These are phyloP conservation scores for Brotula barbata DNA, from an alignment of 2,797 vertebrate genomes.

Conservation along the genomic window DNA sequence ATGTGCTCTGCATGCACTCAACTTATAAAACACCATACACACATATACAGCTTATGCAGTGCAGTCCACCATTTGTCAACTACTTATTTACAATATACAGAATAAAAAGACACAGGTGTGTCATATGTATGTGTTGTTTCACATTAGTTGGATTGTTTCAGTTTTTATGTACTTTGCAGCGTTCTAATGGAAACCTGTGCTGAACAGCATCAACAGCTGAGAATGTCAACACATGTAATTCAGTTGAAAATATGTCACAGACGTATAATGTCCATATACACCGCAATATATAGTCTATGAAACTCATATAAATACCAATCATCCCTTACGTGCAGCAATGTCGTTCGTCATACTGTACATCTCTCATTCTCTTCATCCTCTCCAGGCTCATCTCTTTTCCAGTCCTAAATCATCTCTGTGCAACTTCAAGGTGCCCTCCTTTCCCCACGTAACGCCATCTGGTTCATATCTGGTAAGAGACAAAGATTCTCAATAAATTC, in stretches of 20 bases:
- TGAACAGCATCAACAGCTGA: slow-evolving; percentile 3
- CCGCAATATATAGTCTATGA: not conserved
- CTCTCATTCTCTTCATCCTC: not conserved
- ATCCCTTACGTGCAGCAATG: slow-evolving; percentile 16
- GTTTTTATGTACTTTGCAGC: slow-evolving; percentile 4
- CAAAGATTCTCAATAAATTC: slow-evolving; percentile 32
- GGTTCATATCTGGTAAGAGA: slow-evolving; percentile 49
- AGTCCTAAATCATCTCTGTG: slow-evolving; percentile 31
- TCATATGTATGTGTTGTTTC: slow-evolving; percentile 34
- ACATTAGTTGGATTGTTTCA: slow-evolving; percentile 32
- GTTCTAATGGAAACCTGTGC: slow-evolving; percentile 6
- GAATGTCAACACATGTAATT: slow-evolving; percentile 2
- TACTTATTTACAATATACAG: slow-evolving; percentile 26
- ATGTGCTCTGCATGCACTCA: not conserved
- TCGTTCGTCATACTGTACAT: slow-evolving; percentile 1
- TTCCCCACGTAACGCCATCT: slow-evolving; percentile 33
- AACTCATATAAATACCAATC: slow-evolving; percentile 10
- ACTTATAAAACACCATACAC: slow-evolving; percentile 9
- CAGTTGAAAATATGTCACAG: slow-evolving; percentile 11
- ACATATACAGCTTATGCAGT: slow-evolving; percentile 3
- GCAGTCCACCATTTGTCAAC: slow-evolving; percentile 6
- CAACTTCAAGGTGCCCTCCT: slow-evolving; percentile 36
- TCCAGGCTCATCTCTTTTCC: slow-evolving; percentile 13
- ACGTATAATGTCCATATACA: not conserved
- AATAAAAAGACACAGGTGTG: slow-evolving; percentile 10